phyloP scores from a whole-genome alignment of 2,797 vertebrate genomes.

The Xyrichtys novacula region DNA sequence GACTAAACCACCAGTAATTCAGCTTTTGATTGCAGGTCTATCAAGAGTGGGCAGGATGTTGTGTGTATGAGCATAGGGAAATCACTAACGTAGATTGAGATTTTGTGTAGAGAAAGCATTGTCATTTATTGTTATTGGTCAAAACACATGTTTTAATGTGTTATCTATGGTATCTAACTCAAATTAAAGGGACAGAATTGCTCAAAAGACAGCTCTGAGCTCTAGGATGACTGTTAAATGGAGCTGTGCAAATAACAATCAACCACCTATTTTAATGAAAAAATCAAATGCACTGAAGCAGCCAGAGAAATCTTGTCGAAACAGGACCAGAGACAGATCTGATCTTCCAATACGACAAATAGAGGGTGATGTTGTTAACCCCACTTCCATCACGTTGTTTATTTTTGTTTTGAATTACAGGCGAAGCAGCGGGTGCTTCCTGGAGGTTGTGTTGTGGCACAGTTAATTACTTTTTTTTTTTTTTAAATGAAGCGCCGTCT shows the following conservation, averaged over 20 bases:
- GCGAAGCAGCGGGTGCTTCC: constrained; percentile 58
- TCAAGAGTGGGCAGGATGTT: constrained; percentile 41
- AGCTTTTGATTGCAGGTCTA: constrained; percentile 86
- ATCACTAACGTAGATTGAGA: background rate
- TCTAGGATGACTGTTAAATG: background rate
- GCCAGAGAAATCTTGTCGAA: constrained; percentile 15
- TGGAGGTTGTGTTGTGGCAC: constrained; percentile 70
- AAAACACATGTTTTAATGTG: constrained; percentile 27
- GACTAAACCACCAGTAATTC: constrained; percentile 91
- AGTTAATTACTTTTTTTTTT: constrained; percentile 90
- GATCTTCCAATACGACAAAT: constrained; percentile 30
- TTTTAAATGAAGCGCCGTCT: constrained; percentile 87
- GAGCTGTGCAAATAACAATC: constrained; percentile 18
- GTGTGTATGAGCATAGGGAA: constrained; percentile 12
- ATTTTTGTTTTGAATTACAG: constrained; percentile 69
- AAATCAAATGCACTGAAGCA: constrained; percentile 9
- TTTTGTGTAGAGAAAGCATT: background rate
- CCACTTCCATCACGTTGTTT: constrained; percentile 62
- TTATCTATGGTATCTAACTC: background rate
- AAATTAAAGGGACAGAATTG: background rate
- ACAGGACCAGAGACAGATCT: constrained; percentile 24
- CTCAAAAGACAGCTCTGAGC: background rate
- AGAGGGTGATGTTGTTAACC: constrained; percentile 27
- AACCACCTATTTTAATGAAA: constrained; percentile 1
- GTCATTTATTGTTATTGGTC: background rate